Evolutionary conservation across 1,140 invertebrate genomes (phyloP), one percentile per base, ranked within the genome.

Genomic region (Musca domestica): DNA sequence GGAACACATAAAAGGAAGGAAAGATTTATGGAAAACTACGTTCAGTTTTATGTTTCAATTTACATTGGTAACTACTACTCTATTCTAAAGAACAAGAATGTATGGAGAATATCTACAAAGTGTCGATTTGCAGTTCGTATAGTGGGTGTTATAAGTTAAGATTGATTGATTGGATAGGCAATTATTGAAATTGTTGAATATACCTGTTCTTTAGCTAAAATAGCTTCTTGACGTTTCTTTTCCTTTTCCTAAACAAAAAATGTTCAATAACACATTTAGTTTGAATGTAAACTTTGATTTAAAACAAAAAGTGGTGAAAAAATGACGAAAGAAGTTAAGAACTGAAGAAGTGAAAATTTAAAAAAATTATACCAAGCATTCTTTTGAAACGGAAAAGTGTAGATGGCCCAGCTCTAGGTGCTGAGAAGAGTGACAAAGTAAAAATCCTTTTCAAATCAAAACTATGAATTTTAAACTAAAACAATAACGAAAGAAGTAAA

Each of bases 191-290:
- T 41, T 51, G 17, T 34, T 61, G 17, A 17, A 30, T 71, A 73
- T 87, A 95, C 93, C 91, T 95, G 93, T 85, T 95, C 93, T 84
- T 94, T 95, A 66, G 93, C 82, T 76, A 94, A 86, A 41, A 92
- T 89, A 68, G 92, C 90, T 82, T 95, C 92, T 80, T 94, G 92
- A 75, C 92, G 85, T 83, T 94, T 94, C 76, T 94, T 83, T 83
- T 95, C 93, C 80, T 92, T 88, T 82, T 95, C 93, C 23, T 2
- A 65, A 48, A 48, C 15, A 7, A 10, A 48, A 25, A 65, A 23
- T 65, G 41, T 67, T 15, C 25, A 67, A 47, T 41, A 41, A 41
- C 6, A 41, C 34, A 51, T 52, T 52, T 52, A 30, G 17, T 20
- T 51, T 51, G 15, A 51, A 49, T 41, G 10, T 41, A 34, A 48